phyloP scores from a whole-genome alignment of 2,888 invertebrate genomes.

The Ramazzottius varieornatus region DNA sequence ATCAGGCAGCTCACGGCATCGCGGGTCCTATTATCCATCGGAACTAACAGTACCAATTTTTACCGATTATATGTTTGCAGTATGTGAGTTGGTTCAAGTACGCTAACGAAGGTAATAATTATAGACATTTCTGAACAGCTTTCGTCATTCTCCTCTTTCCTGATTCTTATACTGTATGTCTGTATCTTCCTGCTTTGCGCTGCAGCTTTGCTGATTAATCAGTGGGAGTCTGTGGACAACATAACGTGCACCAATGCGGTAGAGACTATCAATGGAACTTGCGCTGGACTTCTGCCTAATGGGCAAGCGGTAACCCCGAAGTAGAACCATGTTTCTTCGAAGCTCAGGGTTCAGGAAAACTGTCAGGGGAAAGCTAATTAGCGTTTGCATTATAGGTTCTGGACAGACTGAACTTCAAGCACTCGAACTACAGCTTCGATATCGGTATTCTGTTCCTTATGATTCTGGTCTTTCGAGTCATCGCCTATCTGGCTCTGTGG shows the following conservation, averaged over 20 bases:
- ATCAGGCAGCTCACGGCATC: no score
- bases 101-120: constrained; percentile 1
- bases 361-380: no score
- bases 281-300: no score
- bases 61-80: background rate
- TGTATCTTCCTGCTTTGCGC: background rate
- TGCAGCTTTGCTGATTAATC: background rate
- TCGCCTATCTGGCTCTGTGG: background rate
- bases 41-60: no score
- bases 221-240: background rate
- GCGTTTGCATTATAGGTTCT: no score
- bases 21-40: no score
- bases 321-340: no score
- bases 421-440: background rate
- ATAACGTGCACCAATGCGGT: background rate
- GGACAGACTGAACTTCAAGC: background rate
- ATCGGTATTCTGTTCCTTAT: background rate
- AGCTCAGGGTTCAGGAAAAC: background rate
- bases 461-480: background rate
- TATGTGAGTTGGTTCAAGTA: background rate
- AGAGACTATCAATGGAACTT: no score
- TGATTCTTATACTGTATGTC: background rate
- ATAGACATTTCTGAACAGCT: background rate
- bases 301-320: no score
- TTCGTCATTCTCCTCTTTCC: background rate